Evolutionary conservation across 2,113 vertebrate genomes (phyloP).

Genomic region (Pteropus alecto): DNA sequence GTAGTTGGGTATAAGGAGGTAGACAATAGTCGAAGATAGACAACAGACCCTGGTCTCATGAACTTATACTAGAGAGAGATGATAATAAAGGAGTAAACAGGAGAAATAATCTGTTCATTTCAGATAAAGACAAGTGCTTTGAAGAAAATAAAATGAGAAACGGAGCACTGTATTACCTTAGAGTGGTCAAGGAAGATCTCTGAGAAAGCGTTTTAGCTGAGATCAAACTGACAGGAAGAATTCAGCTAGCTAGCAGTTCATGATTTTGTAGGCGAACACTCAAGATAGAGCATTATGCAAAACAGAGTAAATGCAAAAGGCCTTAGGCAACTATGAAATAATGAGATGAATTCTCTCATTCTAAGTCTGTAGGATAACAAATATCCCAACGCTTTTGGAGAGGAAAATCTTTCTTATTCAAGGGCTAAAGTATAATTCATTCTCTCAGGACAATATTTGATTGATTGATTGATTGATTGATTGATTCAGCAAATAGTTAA

Average conservation of each 20-base stretch:
- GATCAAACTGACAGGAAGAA: not conserved
- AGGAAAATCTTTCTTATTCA: not conserved
- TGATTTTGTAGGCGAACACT: not conserved
- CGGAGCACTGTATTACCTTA: not conserved
- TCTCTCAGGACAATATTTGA: not conserved
- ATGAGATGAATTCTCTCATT: not conserved
- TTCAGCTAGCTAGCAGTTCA: not conserved
- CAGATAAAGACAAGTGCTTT: not conserved
- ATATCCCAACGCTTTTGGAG: not conserved
- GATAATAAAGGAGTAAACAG: not conserved
- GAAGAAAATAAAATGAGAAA: not conserved
- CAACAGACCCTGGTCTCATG: not conserved
- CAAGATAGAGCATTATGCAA: not conserved
- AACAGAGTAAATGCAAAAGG: not conserved
- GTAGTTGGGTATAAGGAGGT: not conserved
- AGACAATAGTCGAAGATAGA: not conserved
- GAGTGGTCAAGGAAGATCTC: not conserved
- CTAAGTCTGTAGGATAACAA: not conserved
- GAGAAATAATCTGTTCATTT: not conserved
- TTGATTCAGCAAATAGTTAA: not conserved
- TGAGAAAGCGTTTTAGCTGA: not conserved
- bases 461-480: not conserved
- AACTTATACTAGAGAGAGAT: not conserved
- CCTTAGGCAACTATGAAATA: not conserved
- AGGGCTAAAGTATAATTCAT: not conserved